These are phyloP conservation scores for Fragariocoptes setiger DNA, from an alignment of 1,140 invertebrate genomes.

Conservation along the genomic window DNA sequence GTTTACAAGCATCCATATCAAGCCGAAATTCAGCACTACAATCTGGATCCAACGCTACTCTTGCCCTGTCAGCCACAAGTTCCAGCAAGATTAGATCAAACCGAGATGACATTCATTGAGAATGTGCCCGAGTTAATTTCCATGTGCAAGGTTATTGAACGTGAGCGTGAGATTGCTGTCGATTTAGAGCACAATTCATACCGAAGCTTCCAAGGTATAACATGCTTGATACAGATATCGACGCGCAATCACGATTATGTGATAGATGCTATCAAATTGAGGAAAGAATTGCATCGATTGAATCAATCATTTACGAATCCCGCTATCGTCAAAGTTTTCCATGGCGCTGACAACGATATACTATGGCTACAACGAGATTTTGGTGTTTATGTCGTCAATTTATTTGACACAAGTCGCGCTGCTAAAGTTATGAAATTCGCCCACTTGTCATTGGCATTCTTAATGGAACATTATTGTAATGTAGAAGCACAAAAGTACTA, in stretches of 20 bases:
- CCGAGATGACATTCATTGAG: conserved; percentile 31
- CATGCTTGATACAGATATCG: conserved; percentile 49
- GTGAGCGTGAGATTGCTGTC: conserved; percentile 37
- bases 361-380: conserved; percentile 83
- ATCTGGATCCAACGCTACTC: conserved; percentile 12
- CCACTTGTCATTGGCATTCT: conserved; percentile 36
- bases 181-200: conserved; percentile 66
- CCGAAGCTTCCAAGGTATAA: conserved; percentile 41
- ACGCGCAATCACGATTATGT: conserved; percentile 55
- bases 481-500: conserved; percentile 54
- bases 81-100: conserved; percentile 24
- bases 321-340: conserved; percentile 68
- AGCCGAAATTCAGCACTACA: conserved; percentile 34
- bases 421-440: conserved; percentile 36
- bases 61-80: conserved; percentile 11
- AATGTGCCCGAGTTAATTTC: conserved; percentile 28
- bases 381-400: conserved; percentile 70
- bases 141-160: conserved; percentile 30
- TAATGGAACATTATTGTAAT: conserved; percentile 44
- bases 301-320: conserved; percentile 78
- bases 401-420: conserved; percentile 84
- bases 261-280: conserved; percentile 48
- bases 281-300: conserved; percentile 43
- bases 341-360: conserved; percentile 62
- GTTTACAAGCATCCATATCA: conserved; percentile 56